These are phyloP conservation scores for Margaritifera margaritifera DNA, from an alignment of 2,888 invertebrate species.

Conservation along the genomic window DNA sequence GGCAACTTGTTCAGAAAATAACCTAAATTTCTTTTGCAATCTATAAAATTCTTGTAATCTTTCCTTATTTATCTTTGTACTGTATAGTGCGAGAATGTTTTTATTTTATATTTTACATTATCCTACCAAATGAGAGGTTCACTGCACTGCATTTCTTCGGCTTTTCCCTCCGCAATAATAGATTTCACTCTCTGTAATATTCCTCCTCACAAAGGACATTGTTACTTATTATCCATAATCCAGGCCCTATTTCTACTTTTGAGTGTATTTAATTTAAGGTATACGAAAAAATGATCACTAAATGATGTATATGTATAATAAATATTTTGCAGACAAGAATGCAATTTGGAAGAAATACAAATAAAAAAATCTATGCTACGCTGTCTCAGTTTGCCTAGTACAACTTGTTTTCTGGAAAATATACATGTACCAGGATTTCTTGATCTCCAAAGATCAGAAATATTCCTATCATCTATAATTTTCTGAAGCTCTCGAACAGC, in stretches of 20 bases:
- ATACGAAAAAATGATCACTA: neutral
- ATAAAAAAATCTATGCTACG: neutral
- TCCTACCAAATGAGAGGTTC: neutral
- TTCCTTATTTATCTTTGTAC: no score
- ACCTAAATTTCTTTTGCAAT: no score
- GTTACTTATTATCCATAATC: conserved; percentile 1
- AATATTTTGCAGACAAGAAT: neutral
- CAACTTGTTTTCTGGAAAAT: conserved; percentile 1
- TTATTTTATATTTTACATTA: neutral
- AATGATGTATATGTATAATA: conserved; percentile 1
- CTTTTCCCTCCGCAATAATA: neutral
- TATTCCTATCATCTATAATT: no score
- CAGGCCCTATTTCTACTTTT: neutral
- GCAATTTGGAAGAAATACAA: neutral
- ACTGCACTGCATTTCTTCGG: neutral
- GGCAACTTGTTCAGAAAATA: no score
- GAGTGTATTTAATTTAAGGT: neutral
- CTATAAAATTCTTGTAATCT: no score
- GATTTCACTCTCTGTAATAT: neutral
- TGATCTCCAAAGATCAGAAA: neutral
- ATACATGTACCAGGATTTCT: neutral
- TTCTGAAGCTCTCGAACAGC: neutral
- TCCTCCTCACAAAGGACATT: neutral
- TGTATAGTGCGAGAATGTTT: neutral
- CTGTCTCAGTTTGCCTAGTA: neutral